Evolutionary conservation across 2,888 invertebrate species (phyloP), one percentile per base, ranked within the genome.

Genomic region (Caenorhabditis sp.): DNA sequence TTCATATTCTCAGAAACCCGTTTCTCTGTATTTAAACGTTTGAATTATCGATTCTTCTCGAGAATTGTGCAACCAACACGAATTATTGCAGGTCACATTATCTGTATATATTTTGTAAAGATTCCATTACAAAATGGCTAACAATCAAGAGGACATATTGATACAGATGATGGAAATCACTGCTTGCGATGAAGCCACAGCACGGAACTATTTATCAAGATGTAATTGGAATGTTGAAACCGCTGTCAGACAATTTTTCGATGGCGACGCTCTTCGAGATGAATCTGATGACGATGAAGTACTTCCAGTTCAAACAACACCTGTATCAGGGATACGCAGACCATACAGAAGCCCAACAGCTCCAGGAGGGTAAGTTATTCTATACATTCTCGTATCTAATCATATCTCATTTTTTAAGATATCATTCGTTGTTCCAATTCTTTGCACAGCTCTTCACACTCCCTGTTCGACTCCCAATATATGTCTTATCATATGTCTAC

Each of bases 191-290:
- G 59, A 64, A 50, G 52, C 27, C 5, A 38, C 53, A 14, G 75
- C 75, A 20, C 1, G 66, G 1, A 20, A 60, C 4, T 70, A 61
- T 56, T 57, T 75, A 14, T 21, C 27, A 4, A 43, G 64, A 50
- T 59, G 64, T 23, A 59, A 70, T 25, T 70, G 50, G 27, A 59
- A 75, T 50, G 58, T 75, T 2, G 75, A 70, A 50, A 58, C 53
- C 7, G 75, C 75, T 7, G 50, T 75, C 14, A 57, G 65, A 17
- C 60, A 70, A 36, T 75, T 75, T 50, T 75, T 67, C 36, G 75
- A 75, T 54, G 74, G 52, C 43, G 17, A 43, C 14, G 43, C 12
- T 26, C n/a, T 27, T 20, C 7, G 21, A 52, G 52, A 20, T 21
- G 52, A 23, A 31, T 31, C 31, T 5, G 52, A 23, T 23, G 52